Evolutionary conservation across 1,140 invertebrate species (phyloP), one percentile per base, ranked within the genome.

Genomic region (Schlechtendalia chinensis): DNA sequence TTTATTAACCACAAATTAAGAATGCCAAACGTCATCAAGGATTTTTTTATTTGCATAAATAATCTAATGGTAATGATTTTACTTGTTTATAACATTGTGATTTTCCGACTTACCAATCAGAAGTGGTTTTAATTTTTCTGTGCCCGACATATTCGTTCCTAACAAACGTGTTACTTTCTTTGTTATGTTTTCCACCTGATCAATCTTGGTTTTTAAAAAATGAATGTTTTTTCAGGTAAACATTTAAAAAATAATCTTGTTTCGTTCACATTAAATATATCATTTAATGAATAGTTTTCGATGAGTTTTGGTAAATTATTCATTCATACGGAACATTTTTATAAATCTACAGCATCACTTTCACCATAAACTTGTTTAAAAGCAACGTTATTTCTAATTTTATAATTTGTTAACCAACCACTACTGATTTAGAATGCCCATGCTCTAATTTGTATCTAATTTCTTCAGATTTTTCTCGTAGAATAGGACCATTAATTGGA

Each of bases 101-200:
- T n/a, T n/a, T n/a, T 58, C 39, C n/a, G 29, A 39, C 65, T 69
- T 19, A 22, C 29, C 65, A 69, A 69, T 29, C 65, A 69, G 47
- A 89, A 90, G 19, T 39, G n/a, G 29, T 47, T 11, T 69, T 47
- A 69, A 69, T 39, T 69, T 69, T 69, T 69, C 65, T 39, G 29
- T 69, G 22, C 14, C 65, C 10, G 6, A 58, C 56, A 58, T 58
- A 58, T 58, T 58, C 14, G 8, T 11, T 14, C n/a, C 56, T 58
- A 58, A 58, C 50, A 53, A 14, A 53, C n/a, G n/a, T n/a, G n/a
- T n/a, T n/a, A 12, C 22, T 58, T 58, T 58, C 56, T 58, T 24
- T 58, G 53, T 19, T 24, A 24, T 24, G 5, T 58, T 58, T 58
- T 58, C 56, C 56, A 58, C 56, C 56, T 58, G 22, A 58, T 24